These are phyloP conservation scores for Dolichoris vasculosae DNA, from an alignment of 1,140 invertebrate species.

Conservation along the genomic window DNA sequence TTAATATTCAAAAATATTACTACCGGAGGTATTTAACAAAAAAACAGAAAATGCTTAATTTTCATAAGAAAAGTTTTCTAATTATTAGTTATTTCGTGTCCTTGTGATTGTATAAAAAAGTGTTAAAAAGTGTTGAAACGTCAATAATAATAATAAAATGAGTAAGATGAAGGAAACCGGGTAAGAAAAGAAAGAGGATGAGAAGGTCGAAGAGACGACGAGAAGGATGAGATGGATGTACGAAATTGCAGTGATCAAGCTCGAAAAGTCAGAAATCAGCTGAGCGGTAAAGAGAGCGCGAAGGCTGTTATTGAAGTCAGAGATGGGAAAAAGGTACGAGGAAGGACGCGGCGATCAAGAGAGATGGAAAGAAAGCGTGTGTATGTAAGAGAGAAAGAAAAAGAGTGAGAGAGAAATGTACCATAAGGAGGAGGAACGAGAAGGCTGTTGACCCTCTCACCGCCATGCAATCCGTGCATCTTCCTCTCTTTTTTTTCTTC, in stretches of 20 bases:
- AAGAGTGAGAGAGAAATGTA: neutral
- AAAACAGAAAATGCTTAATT: neutral
- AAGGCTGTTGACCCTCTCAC: slow-evolving; percentile 51
- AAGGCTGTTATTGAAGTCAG: slow-evolving; percentile 29
- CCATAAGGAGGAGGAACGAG: slow-evolving; percentile 23
- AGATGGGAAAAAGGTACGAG: neutral
- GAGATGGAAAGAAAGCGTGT: neutral
- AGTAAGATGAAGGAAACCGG: neutral
- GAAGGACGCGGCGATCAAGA: neutral
- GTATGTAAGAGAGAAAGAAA: slow-evolving; percentile 10
- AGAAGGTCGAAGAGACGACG: slow-evolving; percentile 21
- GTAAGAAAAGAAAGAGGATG: neutral
- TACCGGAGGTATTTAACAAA: neutral
- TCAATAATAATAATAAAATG: neutral
- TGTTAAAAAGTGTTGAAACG: neutral
- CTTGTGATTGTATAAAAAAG: neutral
- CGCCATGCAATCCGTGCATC: slow-evolving; percentile 40
- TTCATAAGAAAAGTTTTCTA: slow-evolving; percentile 17
- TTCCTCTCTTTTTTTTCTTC: slow-evolving; percentile 29
- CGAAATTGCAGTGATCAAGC: slow-evolving; percentile 28
- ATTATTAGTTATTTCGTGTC: neutral
- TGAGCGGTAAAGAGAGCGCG: slow-evolving; percentile 19
- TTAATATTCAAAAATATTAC: neutral
- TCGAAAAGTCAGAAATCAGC: slow-evolving; percentile 28
- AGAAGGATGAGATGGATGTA: slow-evolving; percentile 26